Conservation (phyloP, 2,888 invertebrate genomes). For the Andrena camellia region DNA sequence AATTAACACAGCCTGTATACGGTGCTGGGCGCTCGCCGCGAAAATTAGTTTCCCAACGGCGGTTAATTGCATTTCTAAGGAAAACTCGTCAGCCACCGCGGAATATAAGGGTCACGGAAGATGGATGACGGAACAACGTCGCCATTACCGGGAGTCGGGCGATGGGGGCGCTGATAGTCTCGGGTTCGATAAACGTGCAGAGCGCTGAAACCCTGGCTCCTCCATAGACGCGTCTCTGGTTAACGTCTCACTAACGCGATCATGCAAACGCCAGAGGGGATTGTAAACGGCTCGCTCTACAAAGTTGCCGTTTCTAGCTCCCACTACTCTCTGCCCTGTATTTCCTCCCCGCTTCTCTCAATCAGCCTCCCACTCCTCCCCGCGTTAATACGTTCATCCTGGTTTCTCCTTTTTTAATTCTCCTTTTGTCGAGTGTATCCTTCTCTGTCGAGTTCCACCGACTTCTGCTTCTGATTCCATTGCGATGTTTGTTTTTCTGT, state of each 20-base stretch:
- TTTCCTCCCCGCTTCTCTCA: not conserved
- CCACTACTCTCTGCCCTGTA: not conserved
- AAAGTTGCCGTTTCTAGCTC: conserved; percentile 52
- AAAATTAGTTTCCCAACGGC: conserved; percentile 37
- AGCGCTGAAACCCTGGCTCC: conserved; percentile 19
- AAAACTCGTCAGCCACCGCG: conserved; percentile 22
- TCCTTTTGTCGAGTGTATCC: conserved; percentile 5
- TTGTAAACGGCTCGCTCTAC: conserved; percentile 46
- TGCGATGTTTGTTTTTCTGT: not conserved
- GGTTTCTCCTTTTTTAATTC: not conserved
- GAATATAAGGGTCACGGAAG: conserved; percentile 30
- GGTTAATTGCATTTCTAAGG: conserved; percentile 39
- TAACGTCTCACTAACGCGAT: conserved; percentile 49
- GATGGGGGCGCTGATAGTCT: conserved; percentile 40
- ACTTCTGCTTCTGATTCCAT: not conserved
- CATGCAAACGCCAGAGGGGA: conserved; percentile 40
- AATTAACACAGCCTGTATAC: conserved; percentile 41
- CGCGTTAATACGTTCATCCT: not conserved
- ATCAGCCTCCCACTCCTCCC: not conserved
- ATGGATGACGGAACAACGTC: conserved; percentile 43
- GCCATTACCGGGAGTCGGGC: conserved; percentile 9
- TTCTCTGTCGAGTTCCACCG: not conserved
- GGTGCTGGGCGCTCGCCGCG: not conserved
- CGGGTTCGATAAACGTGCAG: conserved; percentile 46
- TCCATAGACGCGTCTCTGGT: conserved; percentile 13